Evolutionary conservation across 2,888 invertebrate genomes (phyloP), one percentile per base, ranked within the genome.

Genomic region (Gortyna flavago): DNA sequence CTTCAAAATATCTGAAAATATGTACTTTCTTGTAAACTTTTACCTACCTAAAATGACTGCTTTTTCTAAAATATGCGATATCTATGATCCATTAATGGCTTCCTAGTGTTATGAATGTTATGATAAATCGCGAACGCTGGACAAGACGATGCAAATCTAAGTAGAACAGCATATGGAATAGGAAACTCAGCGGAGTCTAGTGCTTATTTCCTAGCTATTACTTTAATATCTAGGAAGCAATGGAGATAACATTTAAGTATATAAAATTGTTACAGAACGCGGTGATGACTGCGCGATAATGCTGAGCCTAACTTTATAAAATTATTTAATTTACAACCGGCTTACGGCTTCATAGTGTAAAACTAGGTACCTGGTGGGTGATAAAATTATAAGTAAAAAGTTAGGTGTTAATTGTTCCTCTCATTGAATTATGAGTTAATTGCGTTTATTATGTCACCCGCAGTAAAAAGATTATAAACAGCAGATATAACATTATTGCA

Each of bases 141-240:
- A 71, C 54, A 44, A 41, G 71, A 38, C 54, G 70, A 76, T 76
- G 38, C 35, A 29, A 64, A 84, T 80, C 84, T 71, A 44, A 35
- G 57, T 62, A 51, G 51, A 66, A 61, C 32, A 71, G 32, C 48
- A 64, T 61, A 71, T 72, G 62, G 44, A 72, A 64, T 51, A 71
- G 72, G 61, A 83, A 83, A 73, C 25, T 41, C 21, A 62, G 21
- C 35, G 16, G 38, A 61, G 41, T 57, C 18, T 18, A 21, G 16
- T 66, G 64, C 35, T 44, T 70, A 77, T 71, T 81, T 85, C 73
- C 81, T 74, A 41, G 51, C 13, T 65, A 68, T 85, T 68, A 71
- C 48, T 66, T 84, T 71, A 74, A 77, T 74, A 35, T 57, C 48
- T 65, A 74, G 77, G 77, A 80, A 71, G 51, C 64, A 35, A 41